Percentiles rank a stretch among this genome's conserved stretches.
Evolutionary conservation across 2,888 invertebrate genomes (phyloP).

Genomic region (Diabrotica balteata): DNA sequence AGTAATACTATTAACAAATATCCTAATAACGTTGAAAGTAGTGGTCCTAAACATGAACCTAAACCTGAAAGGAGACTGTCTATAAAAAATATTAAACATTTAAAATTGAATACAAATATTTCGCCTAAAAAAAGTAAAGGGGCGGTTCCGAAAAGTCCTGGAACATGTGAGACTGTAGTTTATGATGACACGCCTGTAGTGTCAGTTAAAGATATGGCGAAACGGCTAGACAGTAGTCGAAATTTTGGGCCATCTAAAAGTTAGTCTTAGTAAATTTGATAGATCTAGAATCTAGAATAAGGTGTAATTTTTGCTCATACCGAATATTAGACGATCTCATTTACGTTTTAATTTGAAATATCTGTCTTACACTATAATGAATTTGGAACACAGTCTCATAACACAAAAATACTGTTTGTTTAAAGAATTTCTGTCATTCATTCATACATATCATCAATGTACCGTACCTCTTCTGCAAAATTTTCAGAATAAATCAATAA

Average conservation of each 20-base stretch:
- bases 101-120: conserved; percentile 37
- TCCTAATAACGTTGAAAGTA: conserved; percentile 1
- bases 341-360: too few species aligned
- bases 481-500: too few species aligned
- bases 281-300: too few species aligned
- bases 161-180: conserved; percentile 43
- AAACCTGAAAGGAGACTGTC: conserved; percentile 40
- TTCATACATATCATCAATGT: too few species aligned
- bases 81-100: conserved; percentile 53
- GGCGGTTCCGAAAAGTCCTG: conserved; percentile 33
- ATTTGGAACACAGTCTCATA: too few species aligned
- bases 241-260: conserved; percentile 12
- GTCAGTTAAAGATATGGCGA: conserved; percentile 40
- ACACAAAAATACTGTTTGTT: too few species aligned
- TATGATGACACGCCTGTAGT: conserved; percentile 33
- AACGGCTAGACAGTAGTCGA: conserved; percentile 37
- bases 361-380: too few species aligned
- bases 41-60: background rate
- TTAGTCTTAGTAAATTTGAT: background rate
- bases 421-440: too few species aligned
- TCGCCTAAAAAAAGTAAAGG: conserved; percentile 7
- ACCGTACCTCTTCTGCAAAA: too few species aligned
- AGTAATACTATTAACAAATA: conserved; percentile 52
- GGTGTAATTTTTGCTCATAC: too few species aligned
- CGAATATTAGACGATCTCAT: too few species aligned